Evolutionary conservation across 2,888 invertebrate genomes (phyloP).

Genomic region (Coecobrya sp.): DNA sequence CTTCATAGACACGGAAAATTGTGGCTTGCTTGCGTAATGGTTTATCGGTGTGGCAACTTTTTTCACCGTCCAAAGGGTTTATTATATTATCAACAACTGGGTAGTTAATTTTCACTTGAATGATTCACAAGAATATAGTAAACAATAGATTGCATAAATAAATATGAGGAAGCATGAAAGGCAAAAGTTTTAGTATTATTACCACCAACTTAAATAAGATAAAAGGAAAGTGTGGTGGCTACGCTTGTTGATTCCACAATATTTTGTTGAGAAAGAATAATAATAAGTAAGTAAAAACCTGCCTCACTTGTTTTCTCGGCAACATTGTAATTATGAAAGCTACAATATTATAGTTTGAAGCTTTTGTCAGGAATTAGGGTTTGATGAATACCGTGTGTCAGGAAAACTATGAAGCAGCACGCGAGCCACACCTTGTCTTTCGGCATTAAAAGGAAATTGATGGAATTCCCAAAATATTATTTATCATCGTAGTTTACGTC

Average conservation of each 20-base stretch:
- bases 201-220: neutral
- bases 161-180: too few relatives aligned
- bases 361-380: slow-evolving; percentile 22
- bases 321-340: neutral
- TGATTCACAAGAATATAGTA: neutral
- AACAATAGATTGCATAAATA: too few relatives aligned
- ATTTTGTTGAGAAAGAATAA: neutral
- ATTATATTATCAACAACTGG: neutral
- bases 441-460: slow-evolving; percentile 81
- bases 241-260: slow-evolving; percentile 31
- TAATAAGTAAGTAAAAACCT: neutral
- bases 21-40: slow-evolving; percentile 3
- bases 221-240: neutral
- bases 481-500: slow-evolving; percentile 81
- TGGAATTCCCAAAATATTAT: slow-evolving; percentile 80
- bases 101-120: neutral
- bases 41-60: neutral
- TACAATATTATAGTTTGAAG: neutral
- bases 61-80: neutral
- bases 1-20: neutral
- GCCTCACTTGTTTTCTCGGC: neutral
- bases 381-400: slow-evolving; percentile 43
- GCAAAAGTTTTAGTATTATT: neutral
- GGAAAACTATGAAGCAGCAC: slow-evolving; percentile 30
- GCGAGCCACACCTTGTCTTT: slow-evolving; percentile 80